Base-by-base conservation (phyloP, 2,888 invertebrate species). In the Habrosyne pyritoides region DNA sequence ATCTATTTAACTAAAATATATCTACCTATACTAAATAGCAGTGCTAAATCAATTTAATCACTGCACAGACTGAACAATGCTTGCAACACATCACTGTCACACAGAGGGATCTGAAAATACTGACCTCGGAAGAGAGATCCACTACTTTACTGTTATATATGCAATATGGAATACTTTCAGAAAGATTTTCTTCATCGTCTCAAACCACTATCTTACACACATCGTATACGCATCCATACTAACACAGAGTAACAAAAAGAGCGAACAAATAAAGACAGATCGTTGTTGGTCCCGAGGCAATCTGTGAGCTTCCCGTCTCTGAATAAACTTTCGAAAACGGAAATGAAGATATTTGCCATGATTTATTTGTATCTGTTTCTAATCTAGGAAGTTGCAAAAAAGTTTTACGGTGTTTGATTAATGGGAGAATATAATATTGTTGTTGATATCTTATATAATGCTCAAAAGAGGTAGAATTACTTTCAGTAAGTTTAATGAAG, bases 241-340 rank as follows among this genome's bases (percentile, higher is more conserved):
- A 14, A 5, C 24, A n/a, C 5, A 49, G 18, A 49, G 26, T 21
- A 49, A 26, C 21, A 48, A 47, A 54, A 50, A 56, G 46, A 56
- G 56, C 54, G 52, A 47, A 55, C 55, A 57, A 55, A 64, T 64
- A 64, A 59, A 57, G 55, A 64, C 57, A 22, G 53, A 28, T 53
- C n/a, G 50, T 18, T 53, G 56, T 56, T 64, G 55, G 55, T 58
- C 36, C 52, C 33, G 10, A 30, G 51, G 53, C 54, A 53, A 30
- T 52, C 53, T 30, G 21, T 36, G 53, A 14, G n/a, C 54, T 47
- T 60, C 53, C 54, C 49, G 53, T 33, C 56, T 56, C 53, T 47
- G 54, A 50, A 60, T 55, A 54, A 65, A 65, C 59, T 60, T 60
- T 42, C 2, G 7, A 42, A 18, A 42, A 42, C 42, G 42, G 42